Percentiles rank a stretch among this genome's conserved stretches.
These are phyloP conservation scores for Drosophila testacea DNA, from an alignment of 2,888 invertebrate genomes.

Conservation along the genomic window DNA sequence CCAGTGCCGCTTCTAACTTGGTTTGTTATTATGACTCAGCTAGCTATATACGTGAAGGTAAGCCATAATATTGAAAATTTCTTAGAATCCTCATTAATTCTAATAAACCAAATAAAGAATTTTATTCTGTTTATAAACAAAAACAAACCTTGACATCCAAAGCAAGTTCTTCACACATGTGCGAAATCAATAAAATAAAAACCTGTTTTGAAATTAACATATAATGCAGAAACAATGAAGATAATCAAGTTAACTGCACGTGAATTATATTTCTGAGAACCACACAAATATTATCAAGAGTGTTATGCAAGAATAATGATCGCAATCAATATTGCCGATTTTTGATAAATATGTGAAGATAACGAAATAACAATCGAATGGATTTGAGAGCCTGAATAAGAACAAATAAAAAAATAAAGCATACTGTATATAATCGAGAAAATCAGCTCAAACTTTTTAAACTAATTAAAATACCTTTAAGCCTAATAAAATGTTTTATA, in stretches of 20 bases:
- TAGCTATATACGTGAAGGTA: constrained; percentile 83
- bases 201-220: background rate
- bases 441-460: too few relatives aligned
- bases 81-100: background rate
- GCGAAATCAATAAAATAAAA: background rate
- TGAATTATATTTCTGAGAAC: background rate
- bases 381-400: too few relatives aligned
- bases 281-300: background rate
- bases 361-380: too few relatives aligned
- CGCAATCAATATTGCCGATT: background rate
- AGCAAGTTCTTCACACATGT: background rate
- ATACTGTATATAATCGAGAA: too few relatives aligned
- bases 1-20: constrained; percentile 72
- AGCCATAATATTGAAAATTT: constrained; percentile 20
- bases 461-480: too few relatives aligned
- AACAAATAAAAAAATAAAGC: too few relatives aligned
- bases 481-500: too few relatives aligned
- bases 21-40: constrained; percentile 83
- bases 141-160: background rate
- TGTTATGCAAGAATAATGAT: background rate
- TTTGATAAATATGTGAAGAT: background rate
- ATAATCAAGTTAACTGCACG: background rate
- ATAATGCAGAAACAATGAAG: background rate
- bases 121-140: background rate
- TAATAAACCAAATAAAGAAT: background rate